Evolutionary conservation across 1,140 invertebrate genomes (phyloP), one percentile per base, ranked within the genome.

Genomic region (Neodiprion virginianus): DNA sequence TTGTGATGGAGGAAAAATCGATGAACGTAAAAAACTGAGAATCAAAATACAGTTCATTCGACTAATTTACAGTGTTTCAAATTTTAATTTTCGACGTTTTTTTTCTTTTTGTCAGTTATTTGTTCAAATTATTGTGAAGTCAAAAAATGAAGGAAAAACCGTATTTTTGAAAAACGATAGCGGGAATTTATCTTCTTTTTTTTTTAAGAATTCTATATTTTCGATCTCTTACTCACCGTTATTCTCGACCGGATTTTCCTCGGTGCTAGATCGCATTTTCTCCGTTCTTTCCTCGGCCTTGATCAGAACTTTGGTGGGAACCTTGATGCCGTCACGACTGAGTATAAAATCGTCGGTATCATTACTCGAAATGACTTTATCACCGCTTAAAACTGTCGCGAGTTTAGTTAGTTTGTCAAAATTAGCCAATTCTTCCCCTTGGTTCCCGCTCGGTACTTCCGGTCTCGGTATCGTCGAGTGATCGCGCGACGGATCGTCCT

Each of bases 241-340:
- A 28, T 86, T 79, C 75, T 78, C 86, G 65, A 87, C 89, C 17
- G 87, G 82, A 70, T 89, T 88, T 80, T 89, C 86, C 84, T 90
- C 78, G 69, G 82, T 79, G 78, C 80, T 82, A 7, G 74, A 79
- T 0, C 79, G 81, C 75, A 77, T 79, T 48, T 84, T 80, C 48
- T 84, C 76, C 10, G 70, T 71, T 1, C 79, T 75, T 75, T 85
- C 82, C 4, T 88, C 89, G 50, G 86, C 80, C 83, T 92, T 93
- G 70, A 91, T 92, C 66, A 91, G 90, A 9, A 92, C 89, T 87
- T 93, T 93, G 0, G 92, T 93, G 68, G 93, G 79, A 74, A 94
- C 90, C 82, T 91, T 89, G 71, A 94, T 89, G 3, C 92, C 92
- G 50, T 92, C 91, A n/a, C 91, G 89, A 80, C 92, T 93, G 48